Conservation (phyloP, 2,113 vertebrate genomes). For the Hypanus sabinus region DNA sequence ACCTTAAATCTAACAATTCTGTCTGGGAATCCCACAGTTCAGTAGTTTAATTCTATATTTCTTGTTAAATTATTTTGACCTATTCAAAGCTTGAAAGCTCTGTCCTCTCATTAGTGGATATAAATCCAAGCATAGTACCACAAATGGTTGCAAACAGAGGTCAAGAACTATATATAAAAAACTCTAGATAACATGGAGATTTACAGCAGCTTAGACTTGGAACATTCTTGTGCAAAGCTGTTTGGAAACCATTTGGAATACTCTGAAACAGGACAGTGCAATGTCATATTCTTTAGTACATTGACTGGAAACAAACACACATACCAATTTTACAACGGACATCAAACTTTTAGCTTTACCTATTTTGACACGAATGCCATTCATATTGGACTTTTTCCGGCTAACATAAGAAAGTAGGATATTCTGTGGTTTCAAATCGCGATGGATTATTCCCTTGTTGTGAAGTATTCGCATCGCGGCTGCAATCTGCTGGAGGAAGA, state of each 20-base stretch:
- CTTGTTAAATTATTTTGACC: neutral
- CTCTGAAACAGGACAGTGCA: neutral
- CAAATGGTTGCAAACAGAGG: neutral
- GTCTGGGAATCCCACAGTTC: neutral
- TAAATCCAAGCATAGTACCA: neutral
- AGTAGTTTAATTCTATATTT: neutral
- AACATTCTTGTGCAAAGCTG: neutral
- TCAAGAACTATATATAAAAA: neutral
- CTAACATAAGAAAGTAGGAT: constrained; percentile 79
- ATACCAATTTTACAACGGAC: neutral
- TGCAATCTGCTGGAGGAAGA: constrained; percentile 93
- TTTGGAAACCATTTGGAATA: neutral
- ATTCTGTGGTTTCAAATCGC: constrained; percentile 93
- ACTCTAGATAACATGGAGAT: neutral
- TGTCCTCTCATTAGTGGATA: neutral
- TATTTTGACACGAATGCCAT: constrained; percentile 89
- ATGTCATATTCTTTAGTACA: neutral
- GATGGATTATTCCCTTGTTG: constrained; percentile 91
- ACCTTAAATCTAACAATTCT: neutral
- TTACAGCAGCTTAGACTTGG: neutral
- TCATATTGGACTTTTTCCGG: constrained; percentile 74
- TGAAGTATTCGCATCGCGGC: constrained; percentile 87
- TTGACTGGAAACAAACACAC: neutral
- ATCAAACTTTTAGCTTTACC: constrained; percentile 53
- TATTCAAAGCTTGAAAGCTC: neutral